A percentile compares a stretch with the other conserved stretches of the same genome.
These are phyloP conservation scores for Poeciliopsis presidionis DNA, from an alignment of 2,797 vertebrate species.

Conservation along the genomic window DNA sequence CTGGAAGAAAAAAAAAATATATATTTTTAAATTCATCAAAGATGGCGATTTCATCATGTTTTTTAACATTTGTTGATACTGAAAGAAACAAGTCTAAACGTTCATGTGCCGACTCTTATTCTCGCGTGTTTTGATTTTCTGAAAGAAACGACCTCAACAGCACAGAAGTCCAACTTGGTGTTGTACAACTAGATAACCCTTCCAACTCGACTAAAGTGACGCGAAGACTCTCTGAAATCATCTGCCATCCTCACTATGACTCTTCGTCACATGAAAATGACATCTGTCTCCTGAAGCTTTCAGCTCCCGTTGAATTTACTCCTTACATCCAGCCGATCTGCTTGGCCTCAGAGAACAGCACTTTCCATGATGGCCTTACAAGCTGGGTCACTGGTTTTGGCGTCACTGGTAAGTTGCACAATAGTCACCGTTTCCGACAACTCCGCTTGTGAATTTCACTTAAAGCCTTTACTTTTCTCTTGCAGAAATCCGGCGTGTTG, in stretches of 20 bases:
- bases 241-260: not conserved
- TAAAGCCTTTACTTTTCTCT: not conserved
- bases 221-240: fast-evolving
- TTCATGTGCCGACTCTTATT: not conserved
- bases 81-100: not conserved
- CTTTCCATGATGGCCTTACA: constrained; percentile 5
- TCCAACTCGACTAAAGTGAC: not conserved
- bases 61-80: not conserved
- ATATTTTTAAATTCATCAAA: too few relatives aligned
- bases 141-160: not conserved
- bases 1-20: too few relatives aligned
- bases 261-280: fast-evolving
- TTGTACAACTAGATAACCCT: not conserved
- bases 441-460: too few relatives aligned
- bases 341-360: constrained; percentile 52
- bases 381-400: constrained; percentile 65
- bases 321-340: constrained; percentile 71
- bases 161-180: constrained; percentile 22
- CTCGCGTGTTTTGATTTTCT: not conserved
- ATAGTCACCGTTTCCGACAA: not conserved
- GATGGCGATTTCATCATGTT: not conserved
- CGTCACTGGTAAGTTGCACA: not conserved
- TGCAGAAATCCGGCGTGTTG: too few relatives aligned
- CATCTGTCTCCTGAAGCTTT: constrained; percentile 58
- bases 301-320: constrained; percentile 39